Evolutionary conservation across 2,113 vertebrate species (phyloP).

Genomic region (Erpornis zantholeuca): DNA sequence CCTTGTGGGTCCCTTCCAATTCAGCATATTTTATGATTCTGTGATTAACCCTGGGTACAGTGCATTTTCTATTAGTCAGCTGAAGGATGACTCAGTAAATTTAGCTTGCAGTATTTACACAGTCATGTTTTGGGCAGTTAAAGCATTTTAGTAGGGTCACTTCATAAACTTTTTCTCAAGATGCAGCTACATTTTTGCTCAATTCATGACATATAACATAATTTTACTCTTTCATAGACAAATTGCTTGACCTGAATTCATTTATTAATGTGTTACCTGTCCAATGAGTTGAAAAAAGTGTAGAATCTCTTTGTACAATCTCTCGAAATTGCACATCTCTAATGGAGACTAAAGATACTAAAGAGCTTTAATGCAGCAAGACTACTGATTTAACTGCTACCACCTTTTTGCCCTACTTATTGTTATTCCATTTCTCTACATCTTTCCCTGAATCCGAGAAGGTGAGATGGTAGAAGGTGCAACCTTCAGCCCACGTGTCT

Average conservation of each 20-base stretch:
- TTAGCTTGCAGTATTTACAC: neutral
- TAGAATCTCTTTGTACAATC: neutral
- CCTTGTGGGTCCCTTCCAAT: neutral
- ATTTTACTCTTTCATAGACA: neutral
- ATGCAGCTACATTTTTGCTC: neutral
- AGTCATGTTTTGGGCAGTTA: neutral
- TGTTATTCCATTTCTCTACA: neutral
- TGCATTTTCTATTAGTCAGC: neutral
- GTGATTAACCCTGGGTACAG: neutral
- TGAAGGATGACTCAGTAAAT: neutral
- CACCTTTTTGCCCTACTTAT: neutral
- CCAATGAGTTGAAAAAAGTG: neutral
- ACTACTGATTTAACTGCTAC: neutral
- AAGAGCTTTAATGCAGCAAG: neutral
- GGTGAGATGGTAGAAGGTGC: neutral
- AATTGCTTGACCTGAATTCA: neutral
- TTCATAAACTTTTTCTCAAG: neutral
- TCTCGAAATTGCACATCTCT: neutral
- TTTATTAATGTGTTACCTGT: neutral
- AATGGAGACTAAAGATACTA: neutral
- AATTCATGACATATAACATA: neutral
- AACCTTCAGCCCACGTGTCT: accelerated
- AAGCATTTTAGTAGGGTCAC: neutral
- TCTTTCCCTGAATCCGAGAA: neutral
- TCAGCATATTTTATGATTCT: neutral